A percentile compares a stretch with the other conserved stretches of the same genome.
Evolutionary conservation across 1,140 invertebrate species (phyloP).

Genomic region (Pseudobourletiella spinata): DNA sequence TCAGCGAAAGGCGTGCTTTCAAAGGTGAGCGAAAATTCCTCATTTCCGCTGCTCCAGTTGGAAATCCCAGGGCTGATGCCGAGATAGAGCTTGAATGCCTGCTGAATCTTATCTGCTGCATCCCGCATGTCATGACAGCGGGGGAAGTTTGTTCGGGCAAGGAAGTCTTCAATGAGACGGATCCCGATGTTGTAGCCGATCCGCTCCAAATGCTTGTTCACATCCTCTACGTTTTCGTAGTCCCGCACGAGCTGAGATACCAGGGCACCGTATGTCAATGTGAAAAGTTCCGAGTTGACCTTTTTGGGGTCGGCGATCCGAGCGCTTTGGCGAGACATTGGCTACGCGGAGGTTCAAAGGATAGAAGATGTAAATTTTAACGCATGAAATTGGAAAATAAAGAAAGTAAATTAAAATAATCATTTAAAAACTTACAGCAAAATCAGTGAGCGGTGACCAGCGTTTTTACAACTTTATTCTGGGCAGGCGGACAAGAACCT

Average conservation of each 20-base stretch:
- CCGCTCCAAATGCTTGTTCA: conserved; percentile 84
- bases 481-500: no score
- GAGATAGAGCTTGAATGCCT: conserved; percentile 79
- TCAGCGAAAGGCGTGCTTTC: conserved; percentile 95
- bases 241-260: conserved; percentile 95
- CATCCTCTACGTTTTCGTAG: conserved; percentile 94
- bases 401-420: no score
- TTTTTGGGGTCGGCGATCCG: conserved; percentile 53
- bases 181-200: conserved; percentile 99
- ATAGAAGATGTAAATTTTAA: no score
- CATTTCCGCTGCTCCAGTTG: conserved; percentile 86
- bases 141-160: conserved; percentile 80
- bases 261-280: conserved; percentile 92
- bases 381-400: no score
- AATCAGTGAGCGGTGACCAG: no score
- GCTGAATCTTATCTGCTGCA: conserved; percentile 92
- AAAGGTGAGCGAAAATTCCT: conserved; percentile 94
- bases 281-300: conserved; percentile 91
- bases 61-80: conserved; percentile 81
- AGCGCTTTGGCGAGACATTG: conserved; percentile 52
- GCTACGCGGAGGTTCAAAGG: no score
- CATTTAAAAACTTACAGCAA: no score
- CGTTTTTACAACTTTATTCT: no score
- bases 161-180: conserved; percentile 92
- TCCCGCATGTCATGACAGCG: conserved; percentile 93